phyloP scores from a whole-genome alignment of 2,888 invertebrate genomes.

The Phortica okadai region DNA sequence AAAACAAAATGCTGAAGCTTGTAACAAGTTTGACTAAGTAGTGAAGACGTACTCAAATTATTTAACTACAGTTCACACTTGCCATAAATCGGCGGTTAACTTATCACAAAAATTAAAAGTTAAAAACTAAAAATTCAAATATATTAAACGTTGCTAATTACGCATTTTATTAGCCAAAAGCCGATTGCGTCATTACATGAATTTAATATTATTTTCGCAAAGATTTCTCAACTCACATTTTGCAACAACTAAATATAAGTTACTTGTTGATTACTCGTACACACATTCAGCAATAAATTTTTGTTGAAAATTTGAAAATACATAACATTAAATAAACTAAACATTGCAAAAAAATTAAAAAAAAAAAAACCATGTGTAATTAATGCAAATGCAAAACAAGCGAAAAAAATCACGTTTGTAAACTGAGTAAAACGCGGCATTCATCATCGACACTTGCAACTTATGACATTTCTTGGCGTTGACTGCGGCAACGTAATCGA shows the following conservation, averaged over 20 bases:
- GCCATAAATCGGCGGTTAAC: not conserved
- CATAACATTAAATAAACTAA: not conserved
- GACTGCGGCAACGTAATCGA: slow-evolving; percentile 15
- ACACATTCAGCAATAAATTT: not conserved
- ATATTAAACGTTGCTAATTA: not conserved
- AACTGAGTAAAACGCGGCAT: not conserved
- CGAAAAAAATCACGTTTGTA: slow-evolving; percentile 1
- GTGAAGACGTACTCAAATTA: no score
- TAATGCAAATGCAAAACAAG: not conserved
- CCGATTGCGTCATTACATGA: not conserved
- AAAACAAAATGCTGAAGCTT: no score
- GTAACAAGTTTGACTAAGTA: no score
- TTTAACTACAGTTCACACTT: no score
- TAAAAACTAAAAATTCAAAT: not conserved
- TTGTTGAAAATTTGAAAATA: no score
- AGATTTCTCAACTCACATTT: not conserved
- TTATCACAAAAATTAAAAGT: not conserved
- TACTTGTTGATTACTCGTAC: no score
- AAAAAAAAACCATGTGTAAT: not conserved
- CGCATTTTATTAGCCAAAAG: slow-evolving; percentile 1
- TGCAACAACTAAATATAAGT: not conserved
- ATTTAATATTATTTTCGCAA: not conserved
- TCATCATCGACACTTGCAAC: slow-evolving; percentile 3
- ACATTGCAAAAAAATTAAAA: not conserved
- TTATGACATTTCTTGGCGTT: not conserved